Evolutionary conservation across 2,888 invertebrate genomes (phyloP).

Genomic region (Argyra leucocephala): DNA sequence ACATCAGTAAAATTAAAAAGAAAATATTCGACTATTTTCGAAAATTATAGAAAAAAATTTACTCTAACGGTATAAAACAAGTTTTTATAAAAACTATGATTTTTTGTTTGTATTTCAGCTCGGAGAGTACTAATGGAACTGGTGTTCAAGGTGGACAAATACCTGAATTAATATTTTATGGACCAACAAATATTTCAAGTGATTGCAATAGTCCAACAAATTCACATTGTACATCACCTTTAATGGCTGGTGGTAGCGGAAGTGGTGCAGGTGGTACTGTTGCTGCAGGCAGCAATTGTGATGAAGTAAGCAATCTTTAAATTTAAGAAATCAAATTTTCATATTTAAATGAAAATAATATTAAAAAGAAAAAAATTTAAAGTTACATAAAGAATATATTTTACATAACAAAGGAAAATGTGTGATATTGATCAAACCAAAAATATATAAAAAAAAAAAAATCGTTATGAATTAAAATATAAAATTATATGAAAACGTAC

Average conservation of each 20-base stretch:
- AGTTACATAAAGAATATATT: background rate
- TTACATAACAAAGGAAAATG: background rate
- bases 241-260: constrained; percentile 25
- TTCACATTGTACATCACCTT: constrained; percentile 37
- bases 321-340: background rate
- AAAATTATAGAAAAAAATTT: too few species aligned
- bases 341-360: background rate
- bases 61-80: too few species aligned
- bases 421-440: constrained; percentile 4
- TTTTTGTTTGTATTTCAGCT: constrained; percentile 50
- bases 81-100: too few species aligned
- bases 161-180: constrained; percentile 92
- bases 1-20: too few species aligned
- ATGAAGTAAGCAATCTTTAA: constrained; percentile 12
- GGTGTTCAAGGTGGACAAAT: constrained; percentile 97
- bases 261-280: background rate
- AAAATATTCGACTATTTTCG: too few species aligned
- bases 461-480: background rate
- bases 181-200: constrained; percentile 54
- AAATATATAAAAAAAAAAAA: background rate
- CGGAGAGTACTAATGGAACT: constrained; percentile 94
- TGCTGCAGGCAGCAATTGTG: constrained; percentile 13
- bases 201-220: constrained; percentile 38
- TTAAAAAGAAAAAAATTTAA: background rate
- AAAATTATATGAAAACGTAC: background rate